Percentiles rank a stretch among this genome's conserved stretches.
phyloP scores from a whole-genome alignment of 2,113 vertebrate species.

The Amia ocellicauda region DNA sequence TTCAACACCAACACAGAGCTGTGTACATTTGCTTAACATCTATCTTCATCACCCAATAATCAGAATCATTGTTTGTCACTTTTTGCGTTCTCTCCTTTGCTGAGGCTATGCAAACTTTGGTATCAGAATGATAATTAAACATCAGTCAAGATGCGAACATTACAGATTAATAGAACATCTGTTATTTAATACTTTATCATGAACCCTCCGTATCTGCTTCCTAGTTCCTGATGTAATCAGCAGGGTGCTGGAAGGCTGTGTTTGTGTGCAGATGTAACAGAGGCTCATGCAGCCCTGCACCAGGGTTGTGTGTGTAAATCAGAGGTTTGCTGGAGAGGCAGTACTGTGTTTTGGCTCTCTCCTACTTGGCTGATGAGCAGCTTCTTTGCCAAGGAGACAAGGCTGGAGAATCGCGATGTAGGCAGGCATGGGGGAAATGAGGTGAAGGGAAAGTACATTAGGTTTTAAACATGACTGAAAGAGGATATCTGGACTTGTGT shows the following conservation, averaged over 20 bases:
- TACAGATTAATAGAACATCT: background rate
- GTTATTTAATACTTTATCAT: background rate
- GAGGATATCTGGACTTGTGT: background rate
- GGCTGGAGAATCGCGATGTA: no score
- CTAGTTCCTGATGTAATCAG: background rate
- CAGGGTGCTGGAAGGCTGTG: no score
- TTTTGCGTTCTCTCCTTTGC: no score
- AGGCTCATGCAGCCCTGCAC: background rate
- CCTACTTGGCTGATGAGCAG: background rate
- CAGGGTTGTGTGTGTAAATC: background rate
- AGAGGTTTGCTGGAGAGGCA: background rate
- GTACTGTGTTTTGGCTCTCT: background rate
- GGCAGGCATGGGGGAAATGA: background rate
- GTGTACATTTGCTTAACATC: no score
- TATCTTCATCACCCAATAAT: no score
- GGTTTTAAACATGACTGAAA: background rate
- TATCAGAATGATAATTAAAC: no score
- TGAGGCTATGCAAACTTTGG: no score
- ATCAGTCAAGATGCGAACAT: no score
- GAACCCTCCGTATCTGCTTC: background rate
- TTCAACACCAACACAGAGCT: no score
- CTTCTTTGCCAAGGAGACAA: background rate
- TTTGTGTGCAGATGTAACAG: no score
- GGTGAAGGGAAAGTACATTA: background rate
- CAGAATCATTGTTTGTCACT: no score